phyloP scores from a whole-genome alignment of 2,113 vertebrate genomes.

The Thamnophis sirtalis region DNA sequence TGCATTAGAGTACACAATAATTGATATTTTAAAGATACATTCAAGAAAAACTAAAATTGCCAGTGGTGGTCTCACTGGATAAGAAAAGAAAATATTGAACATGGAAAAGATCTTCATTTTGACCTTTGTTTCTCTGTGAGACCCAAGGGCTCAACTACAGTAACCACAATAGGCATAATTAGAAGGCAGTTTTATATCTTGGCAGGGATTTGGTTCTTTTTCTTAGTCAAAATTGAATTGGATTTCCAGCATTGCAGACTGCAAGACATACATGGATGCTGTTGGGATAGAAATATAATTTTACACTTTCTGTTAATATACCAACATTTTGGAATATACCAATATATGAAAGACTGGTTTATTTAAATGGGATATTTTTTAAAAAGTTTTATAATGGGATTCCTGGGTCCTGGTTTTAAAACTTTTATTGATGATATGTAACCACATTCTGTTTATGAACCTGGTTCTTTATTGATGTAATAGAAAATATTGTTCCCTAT shows the following conservation, averaged over 20 bases:
- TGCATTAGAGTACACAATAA: neutral
- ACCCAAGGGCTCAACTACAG: neutral
- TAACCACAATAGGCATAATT: neutral
- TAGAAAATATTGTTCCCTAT: neutral
- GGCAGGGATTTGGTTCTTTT: neutral
- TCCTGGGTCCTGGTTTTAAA: neutral
- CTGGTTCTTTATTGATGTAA: neutral
- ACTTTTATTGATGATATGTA: neutral
- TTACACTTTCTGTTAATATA: neutral
- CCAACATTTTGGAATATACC: neutral
- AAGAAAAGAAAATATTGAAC: neutral
- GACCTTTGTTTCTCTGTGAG: neutral
- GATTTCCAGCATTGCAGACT: neutral
- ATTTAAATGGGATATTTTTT: neutral
- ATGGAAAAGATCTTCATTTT: neutral
- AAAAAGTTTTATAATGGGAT: neutral
- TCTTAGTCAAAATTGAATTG: neutral
- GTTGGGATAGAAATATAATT: neutral
- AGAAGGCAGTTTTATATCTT: neutral
- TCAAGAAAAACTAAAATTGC: neutral
- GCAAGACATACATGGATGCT: neutral
- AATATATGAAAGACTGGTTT: neutral
- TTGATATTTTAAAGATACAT: neutral
- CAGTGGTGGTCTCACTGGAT: neutral
- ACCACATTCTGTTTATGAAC: neutral